Percentiles rank a stretch among this genome's conserved stretches.
These are phyloP conservation scores for Thereva nobilitata DNA, from an alignment of 2,888 invertebrate species.

Conservation along the genomic window DNA sequence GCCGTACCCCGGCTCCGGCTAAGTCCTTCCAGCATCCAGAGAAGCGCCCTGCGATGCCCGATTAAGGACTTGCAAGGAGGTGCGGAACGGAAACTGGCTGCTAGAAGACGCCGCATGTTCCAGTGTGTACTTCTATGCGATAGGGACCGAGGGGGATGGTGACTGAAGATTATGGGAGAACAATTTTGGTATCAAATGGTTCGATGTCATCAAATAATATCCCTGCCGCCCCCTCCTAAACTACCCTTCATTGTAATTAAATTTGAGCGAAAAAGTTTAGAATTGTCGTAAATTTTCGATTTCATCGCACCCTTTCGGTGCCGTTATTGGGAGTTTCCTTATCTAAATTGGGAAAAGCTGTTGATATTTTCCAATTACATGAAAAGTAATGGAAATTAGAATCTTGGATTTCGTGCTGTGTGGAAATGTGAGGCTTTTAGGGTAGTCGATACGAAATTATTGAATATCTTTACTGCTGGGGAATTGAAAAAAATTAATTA, in stretches of 20 bases:
- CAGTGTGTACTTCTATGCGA: too few relatives aligned
- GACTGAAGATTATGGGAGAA: background rate
- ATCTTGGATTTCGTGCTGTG: background rate
- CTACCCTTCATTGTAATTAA: constrained; percentile 38
- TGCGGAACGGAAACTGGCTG: too few relatives aligned
- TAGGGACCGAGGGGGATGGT: background rate
- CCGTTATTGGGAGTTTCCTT: background rate
- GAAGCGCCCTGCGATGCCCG: too few relatives aligned
- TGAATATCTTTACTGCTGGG: too few relatives aligned
- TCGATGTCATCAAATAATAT: constrained; percentile 39
- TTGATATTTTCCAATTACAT: constrained; percentile 25
- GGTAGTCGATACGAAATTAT: too few relatives aligned
- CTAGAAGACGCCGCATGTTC: too few relatives aligned
- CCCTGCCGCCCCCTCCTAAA: background rate
- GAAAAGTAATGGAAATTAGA: background rate
- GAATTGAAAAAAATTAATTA: too few relatives aligned
- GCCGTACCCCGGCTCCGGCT: constrained; percentile 2
- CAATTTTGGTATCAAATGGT: constrained; percentile 36
- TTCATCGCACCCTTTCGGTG: constrained; percentile 34
- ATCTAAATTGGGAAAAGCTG: constrained; percentile 15
- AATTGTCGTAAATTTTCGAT: constrained; percentile 42
- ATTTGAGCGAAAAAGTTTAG: constrained; percentile 40
- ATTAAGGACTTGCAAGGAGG: too few relatives aligned
- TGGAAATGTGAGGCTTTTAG: too few relatives aligned
- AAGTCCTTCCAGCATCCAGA: too few relatives aligned